Base-by-base conservation (phyloP, 2,113 vertebrate genomes). In the Sander lucioperca region DNA sequence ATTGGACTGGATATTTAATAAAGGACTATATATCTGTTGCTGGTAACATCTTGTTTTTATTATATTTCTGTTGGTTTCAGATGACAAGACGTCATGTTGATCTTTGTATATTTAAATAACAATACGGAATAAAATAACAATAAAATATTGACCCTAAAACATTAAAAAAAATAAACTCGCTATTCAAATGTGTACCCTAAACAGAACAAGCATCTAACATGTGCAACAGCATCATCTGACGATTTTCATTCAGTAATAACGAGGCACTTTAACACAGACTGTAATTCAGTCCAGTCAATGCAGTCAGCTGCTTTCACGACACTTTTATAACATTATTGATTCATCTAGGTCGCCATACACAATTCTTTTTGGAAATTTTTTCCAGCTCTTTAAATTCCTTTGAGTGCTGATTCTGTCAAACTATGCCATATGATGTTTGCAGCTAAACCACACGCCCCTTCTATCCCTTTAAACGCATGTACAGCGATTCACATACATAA, bases 391-490 rank as follows among this genome's bases (percentile, higher is more conserved):
- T 68, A 51, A 69, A 78, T 59, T 39, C 64, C 27, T 6, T 27
- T 12, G n/a, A 68, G 11, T 14, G 6, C 53, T 21, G 30, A 62
- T 21, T 27, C 33, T 0, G n/a, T 57, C 47, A 5, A 6, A 33
- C 21, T 15, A 5, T 3, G 47, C 27, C 30, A 16, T 10, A 23
- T 74, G 76, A 66, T 21, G 63, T 80, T 74, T 39, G 45, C 58
- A 33, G 21, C 71, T 1, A 2, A 53, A 36, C 36, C 45, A 16
- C 56, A 70, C 45, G 51, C 9, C 68, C 1, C 27, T 3, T 10
- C 36, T 62, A 50, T 56, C 67, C 57, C 57, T 82, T 77, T 84
- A 81, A 72, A 74, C 3, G 21, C 72, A 36, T 11, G 23, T 10
- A n/a, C 45, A 68, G 16, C 25, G 21, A 6, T 5, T 3, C 23